Percentiles rank a stretch among this genome's conserved stretches.
Conservation (phyloP, 2,113 vertebrate genomes). For the Tupaia chinensis region DNA sequence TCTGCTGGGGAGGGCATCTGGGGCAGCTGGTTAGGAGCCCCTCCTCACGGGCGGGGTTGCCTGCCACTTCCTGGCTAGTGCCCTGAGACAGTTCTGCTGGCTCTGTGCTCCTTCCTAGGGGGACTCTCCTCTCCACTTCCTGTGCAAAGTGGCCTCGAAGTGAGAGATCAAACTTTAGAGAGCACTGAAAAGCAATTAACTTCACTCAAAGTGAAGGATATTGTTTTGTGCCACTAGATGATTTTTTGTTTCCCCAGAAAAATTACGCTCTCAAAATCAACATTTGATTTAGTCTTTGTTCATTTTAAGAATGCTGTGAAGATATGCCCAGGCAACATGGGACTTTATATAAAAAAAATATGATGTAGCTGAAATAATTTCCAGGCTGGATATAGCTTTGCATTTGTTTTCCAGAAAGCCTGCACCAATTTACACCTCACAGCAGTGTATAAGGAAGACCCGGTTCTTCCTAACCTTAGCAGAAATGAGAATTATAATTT, state of each 20-base stretch:
- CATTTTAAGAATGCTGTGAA: slow-evolving; percentile 72
- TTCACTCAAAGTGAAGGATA: slow-evolving; percentile 79
- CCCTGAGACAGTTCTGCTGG: not conserved
- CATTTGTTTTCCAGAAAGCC: slow-evolving; percentile 66
- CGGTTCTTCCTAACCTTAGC: not conserved
- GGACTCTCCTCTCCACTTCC: slow-evolving; percentile 65
- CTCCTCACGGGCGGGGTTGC: not conserved
- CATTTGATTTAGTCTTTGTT: slow-evolving; percentile 83
- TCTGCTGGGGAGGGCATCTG: not conserved
- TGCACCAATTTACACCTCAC: slow-evolving; percentile 61
- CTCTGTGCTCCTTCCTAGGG: not conserved
- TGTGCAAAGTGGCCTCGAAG: slow-evolving; percentile 71
- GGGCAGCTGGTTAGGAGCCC: not conserved
- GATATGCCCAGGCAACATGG: slow-evolving; percentile 68
- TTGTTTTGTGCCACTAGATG: slow-evolving; percentile 74
- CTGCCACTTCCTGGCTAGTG: fast-evolving
- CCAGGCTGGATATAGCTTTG: slow-evolving; percentile 56
- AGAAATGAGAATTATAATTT: slow-evolving; percentile 61
- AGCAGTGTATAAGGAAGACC: not conserved
- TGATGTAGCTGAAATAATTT: slow-evolving; percentile 74
- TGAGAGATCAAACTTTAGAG: slow-evolving; percentile 75
- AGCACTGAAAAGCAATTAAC: slow-evolving; percentile 81
- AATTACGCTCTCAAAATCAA: slow-evolving; percentile 80
- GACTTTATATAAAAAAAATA: slow-evolving; percentile 64
- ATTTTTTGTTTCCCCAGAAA: slow-evolving; percentile 66